Conservation (phyloP, 2,888 invertebrate genomes). For the Caenorhabditis panamensis region DNA sequence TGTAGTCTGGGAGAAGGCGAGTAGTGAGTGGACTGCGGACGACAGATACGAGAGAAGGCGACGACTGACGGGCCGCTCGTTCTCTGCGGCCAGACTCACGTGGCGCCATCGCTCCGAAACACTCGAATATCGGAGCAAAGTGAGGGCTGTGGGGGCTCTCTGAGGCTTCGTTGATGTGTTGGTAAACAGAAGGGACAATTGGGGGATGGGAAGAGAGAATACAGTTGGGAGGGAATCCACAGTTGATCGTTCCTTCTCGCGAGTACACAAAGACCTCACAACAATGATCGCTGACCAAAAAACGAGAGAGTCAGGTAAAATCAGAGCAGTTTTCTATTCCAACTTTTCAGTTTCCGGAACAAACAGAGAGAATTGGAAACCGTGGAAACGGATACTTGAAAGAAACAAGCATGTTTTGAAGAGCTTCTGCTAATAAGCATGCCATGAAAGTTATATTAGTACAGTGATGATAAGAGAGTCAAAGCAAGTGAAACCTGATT, state of each 20-base stretch:
- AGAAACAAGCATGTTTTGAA: too few relatives aligned
- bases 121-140: constrained; percentile 28
- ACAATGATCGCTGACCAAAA: too few relatives aligned
- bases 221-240: not conserved
- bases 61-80: constrained; percentile 35
- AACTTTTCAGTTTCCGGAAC: too few relatives aligned
- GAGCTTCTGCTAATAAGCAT: too few relatives aligned
- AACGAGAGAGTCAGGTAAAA: too few relatives aligned
- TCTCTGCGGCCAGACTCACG: constrained; percentile 48
- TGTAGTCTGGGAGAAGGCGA: constrained; percentile 47
- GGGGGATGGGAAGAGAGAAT: not conserved
- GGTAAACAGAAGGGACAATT: not conserved
- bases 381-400: too few relatives aligned
- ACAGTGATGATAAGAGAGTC: not conserved
- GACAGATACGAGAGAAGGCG: constrained; percentile 13
- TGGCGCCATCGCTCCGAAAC: constrained; percentile 27
- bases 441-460: too few relatives aligned
- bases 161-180: constrained; percentile 14
- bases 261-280: too few relatives aligned
- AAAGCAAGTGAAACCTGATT: constrained; percentile 11
- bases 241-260: too few relatives aligned
- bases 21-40: constrained; percentile 39
- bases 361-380: too few relatives aligned
- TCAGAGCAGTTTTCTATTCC: too few relatives aligned
- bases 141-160: constrained; percentile 34